Base-by-base conservation (phyloP, 1,140 invertebrate genomes). In the Doryteuthis pealeii region DNA sequence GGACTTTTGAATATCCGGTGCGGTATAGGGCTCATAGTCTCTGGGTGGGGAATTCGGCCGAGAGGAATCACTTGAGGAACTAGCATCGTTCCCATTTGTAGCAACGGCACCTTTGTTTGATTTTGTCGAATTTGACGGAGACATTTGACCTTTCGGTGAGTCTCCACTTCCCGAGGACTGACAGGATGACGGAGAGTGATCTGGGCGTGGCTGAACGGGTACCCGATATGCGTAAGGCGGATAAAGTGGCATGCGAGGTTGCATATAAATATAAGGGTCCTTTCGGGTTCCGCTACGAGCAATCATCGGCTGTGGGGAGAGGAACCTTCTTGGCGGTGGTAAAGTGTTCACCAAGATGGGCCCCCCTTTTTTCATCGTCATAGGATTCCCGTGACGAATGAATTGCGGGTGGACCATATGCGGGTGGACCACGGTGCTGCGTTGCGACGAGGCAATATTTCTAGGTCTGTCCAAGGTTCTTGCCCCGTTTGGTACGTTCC, bases 1-100 rank as follows among this genome's bases (percentile, higher is more conserved):
- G 33, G 77, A 58, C 4, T 62, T 58, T 35, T n/a, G 32, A 28
- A 26, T 70, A 18, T 30, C 32, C 66, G 5, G 28, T 30, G 3
- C 66, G 71, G 45, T 65, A n/a, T 18, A 76, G n/a, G 12, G 70
- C 18, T 84, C 83, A 74, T 86, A 84, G 71, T 86, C 84, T 12
- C 78, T 79, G 6, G 84, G 82, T 18, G 84, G 84, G 1, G 81
- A 84, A 45, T 68, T 76, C 0, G 84, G 83, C 71, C 84, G 58
- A 28, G 78, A 79, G 45, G 75, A 76, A 28, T 75, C 74, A 30
- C 74, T 77, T 31, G 73, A 74, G 15, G 81, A 82, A 30, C 66
- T 70, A 22, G 66, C 30, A 12, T 82, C 82, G 33, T 74, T 79
- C 15, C 75, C 80, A 22, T 74, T 74, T 43, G 79, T 76, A 6